A percentile compares a stretch with the other conserved stretches of the same genome.
Conservation (phyloP, 2,797 vertebrate genomes). For the Danio aesculapii region DNA sequence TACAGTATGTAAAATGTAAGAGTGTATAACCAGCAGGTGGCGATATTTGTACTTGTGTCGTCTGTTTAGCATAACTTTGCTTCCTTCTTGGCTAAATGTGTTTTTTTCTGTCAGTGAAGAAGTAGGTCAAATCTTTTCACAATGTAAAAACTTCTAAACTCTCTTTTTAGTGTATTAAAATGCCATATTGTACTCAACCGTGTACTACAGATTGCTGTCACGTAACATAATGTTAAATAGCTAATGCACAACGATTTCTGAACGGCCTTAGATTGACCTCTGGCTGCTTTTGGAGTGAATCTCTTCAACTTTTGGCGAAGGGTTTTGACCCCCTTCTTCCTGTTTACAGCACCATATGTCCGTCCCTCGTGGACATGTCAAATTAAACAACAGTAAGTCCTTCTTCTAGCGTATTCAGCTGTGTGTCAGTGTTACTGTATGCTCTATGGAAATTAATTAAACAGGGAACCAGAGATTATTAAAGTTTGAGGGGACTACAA, state of each 20-base stretch:
- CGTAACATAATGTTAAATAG: background rate
- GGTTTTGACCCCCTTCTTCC: constrained; percentile 8
- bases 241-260: background rate
- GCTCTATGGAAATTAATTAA: background rate
- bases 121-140: background rate
- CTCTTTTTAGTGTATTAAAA: background rate
- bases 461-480: background rate
- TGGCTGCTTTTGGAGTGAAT: background rate
- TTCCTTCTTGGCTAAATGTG: background rate
- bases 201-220: background rate
- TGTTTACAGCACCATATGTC: constrained; percentile 36
- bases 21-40: background rate
- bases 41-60: background rate
- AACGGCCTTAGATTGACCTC: background rate
- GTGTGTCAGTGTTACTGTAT: background rate
- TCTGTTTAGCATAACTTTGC: background rate
- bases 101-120: background rate
- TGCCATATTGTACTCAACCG: background rate
- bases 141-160: background rate
- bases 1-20: background rate
- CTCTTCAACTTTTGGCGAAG: background rate
- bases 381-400: background rate
- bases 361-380: constrained; percentile 1
- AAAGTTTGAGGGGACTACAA: constrained; percentile 1
- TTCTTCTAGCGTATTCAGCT: background rate